Evolutionary conservation across 2,888 invertebrate genomes (phyloP).

Genomic region (Cremastobaeus sp.): DNA sequence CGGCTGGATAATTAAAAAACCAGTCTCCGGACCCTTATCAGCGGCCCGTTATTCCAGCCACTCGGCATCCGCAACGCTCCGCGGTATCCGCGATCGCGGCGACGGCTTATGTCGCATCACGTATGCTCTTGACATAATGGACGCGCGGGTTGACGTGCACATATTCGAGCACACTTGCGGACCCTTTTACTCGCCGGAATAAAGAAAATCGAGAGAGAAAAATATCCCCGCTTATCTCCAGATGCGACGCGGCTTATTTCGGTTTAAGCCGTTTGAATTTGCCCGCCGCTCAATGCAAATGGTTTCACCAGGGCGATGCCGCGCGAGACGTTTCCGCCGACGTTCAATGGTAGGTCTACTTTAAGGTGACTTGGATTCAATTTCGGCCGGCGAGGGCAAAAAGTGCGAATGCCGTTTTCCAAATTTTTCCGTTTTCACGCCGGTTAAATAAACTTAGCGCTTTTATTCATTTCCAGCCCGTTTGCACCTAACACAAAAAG

Average conservation of each 20-base stretch:
- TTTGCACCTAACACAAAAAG: too few relatives aligned
- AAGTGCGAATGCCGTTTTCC: too few relatives aligned
- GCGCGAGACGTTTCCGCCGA: too few relatives aligned
- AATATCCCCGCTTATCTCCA: conserved; percentile 8
- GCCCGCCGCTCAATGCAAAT: conserved; percentile 5
- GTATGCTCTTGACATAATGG: conserved; percentile 31
- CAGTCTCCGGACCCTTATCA: conserved; percentile 71
- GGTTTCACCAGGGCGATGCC: not conserved
- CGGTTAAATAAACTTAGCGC: too few relatives aligned
- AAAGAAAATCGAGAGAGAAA: too few relatives aligned
- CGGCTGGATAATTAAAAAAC: conserved; percentile 75
- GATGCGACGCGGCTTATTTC: conserved; percentile 11
- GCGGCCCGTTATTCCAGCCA: conserved; percentile 71
- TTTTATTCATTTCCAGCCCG: too few relatives aligned
- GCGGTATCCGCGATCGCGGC: conserved; percentile 61
- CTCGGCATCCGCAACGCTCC: conserved; percentile 57
- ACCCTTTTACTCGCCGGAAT: too few relatives aligned
- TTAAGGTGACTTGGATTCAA: too few relatives aligned
- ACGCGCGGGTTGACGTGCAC: conserved; percentile 14
- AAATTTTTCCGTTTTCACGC: too few relatives aligned
- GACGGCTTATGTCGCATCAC: conserved; percentile 53
- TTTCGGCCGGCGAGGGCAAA: too few relatives aligned
- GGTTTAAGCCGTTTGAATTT: conserved; percentile 13
- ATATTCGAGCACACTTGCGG: conserved; percentile 22
- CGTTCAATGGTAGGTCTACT: too few relatives aligned